phyloP scores from a whole-genome alignment of 92 coral and sea anemone species.

The Porites lobata region DNA sequence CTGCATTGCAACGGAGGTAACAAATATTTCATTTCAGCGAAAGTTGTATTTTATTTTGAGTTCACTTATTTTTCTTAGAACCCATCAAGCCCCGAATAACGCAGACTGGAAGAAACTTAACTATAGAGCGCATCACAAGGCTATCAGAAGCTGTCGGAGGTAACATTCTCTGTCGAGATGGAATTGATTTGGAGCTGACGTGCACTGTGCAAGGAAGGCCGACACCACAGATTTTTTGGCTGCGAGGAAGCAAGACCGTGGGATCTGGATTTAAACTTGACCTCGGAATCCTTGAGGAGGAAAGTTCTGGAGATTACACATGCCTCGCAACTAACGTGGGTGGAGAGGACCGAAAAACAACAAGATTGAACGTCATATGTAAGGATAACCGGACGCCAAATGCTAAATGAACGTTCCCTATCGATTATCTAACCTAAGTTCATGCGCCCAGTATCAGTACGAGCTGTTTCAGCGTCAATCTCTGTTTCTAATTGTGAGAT shows the following conservation, averaged over 20 bases:
- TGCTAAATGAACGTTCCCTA: no score
- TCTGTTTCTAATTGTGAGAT: no score
- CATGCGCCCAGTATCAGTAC: no score
- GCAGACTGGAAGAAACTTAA: conserved; percentile 62
- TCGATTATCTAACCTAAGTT: no score
- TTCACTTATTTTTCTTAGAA: conserved; percentile 30
- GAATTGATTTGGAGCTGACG: conserved; percentile 69
- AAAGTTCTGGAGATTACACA: conserved; percentile 71
- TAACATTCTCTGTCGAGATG: conserved; percentile 64
- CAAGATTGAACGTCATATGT: conserved; percentile 62
- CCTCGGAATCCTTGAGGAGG: conserved; percentile 50
- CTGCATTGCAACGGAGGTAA: no score
- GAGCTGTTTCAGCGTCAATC: no score
- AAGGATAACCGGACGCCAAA: neutral
- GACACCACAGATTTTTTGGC: conserved; percentile 78
- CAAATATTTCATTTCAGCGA: no score
- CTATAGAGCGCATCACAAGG: conserved; percentile 42
- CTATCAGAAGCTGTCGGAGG: conserved; percentile 76
- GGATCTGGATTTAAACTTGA: conserved; percentile 25
- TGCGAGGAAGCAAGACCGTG: conserved; percentile 61
- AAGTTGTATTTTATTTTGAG: neutral
- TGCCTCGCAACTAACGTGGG: conserved; percentile 79
- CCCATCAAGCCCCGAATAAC: conserved; percentile 73
- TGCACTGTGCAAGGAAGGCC: conserved; percentile 83
- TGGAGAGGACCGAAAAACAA: conserved; percentile 72